phyloP scores from a whole-genome alignment of 2,797 vertebrate species.

The Poeciliopsis turneri region DNA sequence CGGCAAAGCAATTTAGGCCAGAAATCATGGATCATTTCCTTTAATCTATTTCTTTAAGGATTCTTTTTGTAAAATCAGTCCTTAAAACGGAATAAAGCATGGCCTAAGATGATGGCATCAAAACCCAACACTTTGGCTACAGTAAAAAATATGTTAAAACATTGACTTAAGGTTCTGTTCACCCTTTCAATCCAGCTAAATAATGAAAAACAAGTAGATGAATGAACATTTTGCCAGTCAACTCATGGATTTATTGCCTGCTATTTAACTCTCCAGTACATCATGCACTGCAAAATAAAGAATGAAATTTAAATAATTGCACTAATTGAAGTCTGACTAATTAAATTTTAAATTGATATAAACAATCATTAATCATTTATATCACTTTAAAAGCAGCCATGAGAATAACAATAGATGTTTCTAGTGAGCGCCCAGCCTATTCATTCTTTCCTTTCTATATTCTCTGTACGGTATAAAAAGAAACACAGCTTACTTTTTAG shows the following conservation, averaged over 20 bases:
- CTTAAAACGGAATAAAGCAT: neutral
- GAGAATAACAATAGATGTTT: conserved; percentile 17
- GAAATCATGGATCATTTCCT: neutral
- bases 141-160: neutral
- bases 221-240: conserved; percentile 19
- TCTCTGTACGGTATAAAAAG: conserved; percentile 16
- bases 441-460: neutral
- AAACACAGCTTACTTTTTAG: neutral
- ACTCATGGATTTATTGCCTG: conserved; percentile 31
- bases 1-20: neutral
- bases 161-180: neutral
- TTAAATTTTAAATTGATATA: conserved; percentile 15
- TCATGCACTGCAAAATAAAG: conserved; percentile 14
- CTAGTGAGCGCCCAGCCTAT: neutral
- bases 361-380: conserved; percentile 2
- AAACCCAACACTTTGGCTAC: neutral
- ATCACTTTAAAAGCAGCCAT: neutral
- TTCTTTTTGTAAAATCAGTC: neutral
- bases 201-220: conserved; percentile 23
- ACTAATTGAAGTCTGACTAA: conserved; percentile 25
- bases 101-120: neutral
- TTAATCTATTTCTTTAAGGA: fast-evolving
- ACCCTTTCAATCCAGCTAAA: conserved; percentile 18
- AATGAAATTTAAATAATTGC: conserved; percentile 26
- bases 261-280: conserved; percentile 28